Conservation (phyloP, 2,797 vertebrate genomes). For the Microctenopoma lineatum region DNA sequence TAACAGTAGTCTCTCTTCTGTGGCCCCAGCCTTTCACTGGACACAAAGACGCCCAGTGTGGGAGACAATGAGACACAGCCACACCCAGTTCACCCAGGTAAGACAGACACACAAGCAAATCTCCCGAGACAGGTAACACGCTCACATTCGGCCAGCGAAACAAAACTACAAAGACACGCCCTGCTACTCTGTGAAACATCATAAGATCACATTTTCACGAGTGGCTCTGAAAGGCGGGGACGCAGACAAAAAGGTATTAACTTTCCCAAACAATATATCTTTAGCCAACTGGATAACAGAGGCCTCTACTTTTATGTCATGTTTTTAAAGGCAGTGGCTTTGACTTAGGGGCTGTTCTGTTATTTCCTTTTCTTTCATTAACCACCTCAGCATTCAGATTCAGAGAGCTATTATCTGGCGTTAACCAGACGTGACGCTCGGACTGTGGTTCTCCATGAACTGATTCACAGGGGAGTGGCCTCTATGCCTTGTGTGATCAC, state of each 20-base stretch:
- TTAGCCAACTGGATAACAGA: conserved; percentile 38
- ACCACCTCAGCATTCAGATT: not conserved
- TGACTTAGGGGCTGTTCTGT: conserved; percentile 30
- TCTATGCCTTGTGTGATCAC: not conserved
- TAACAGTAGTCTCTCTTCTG: conserved; percentile 78
- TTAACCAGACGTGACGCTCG: not conserved
- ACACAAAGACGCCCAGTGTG: conserved; percentile 77
- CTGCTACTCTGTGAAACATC: conserved; percentile 75
- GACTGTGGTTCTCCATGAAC: not conserved
- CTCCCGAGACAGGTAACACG: conserved; percentile 66
- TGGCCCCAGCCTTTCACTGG: conserved; percentile 68
- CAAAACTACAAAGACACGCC: conserved; percentile 79
- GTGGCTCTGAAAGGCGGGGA: conserved; percentile 59
- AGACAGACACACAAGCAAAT: conserved; percentile 59
- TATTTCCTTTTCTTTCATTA: conserved; percentile 9
- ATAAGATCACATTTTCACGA: conserved; percentile 77
- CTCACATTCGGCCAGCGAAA: conserved; percentile 64
- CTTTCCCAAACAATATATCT: conserved; percentile 69
- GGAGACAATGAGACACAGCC: conserved; percentile 74
- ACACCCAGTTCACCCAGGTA: conserved; percentile 80
- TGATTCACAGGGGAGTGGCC: not conserved
- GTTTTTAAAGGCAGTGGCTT: conserved; percentile 8
- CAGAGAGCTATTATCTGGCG: conserved; percentile 3
- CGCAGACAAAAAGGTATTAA: conserved; percentile 67
- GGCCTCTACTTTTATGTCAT: conserved; percentile 13